Evolutionary conservation across 2,888 invertebrate species (phyloP), one percentile per base, ranked within the genome.

Genomic region (Ochropleura leucogaster): DNA sequence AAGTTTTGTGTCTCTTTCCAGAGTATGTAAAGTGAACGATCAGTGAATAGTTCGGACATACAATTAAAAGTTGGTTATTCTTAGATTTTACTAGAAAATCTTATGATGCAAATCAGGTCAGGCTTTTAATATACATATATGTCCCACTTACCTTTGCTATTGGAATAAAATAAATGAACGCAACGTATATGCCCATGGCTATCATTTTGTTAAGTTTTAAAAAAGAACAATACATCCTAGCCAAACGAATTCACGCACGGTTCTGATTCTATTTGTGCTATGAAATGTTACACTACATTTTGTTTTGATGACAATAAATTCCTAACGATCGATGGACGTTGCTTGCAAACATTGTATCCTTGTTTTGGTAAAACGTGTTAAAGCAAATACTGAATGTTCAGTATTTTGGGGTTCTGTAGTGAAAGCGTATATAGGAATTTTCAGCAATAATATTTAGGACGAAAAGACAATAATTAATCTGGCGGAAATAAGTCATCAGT

Each of bases 271-370:
- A 71, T 65, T 71, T 42, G 67, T 16, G 53, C 59, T 68, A 57
- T 60, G 51, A 74, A 64, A 70, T 71, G 30, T 59, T 57, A 20
- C 7, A 44, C n/a, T 7, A 57, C 71, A 57, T 57, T 55, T 46
- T 82, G 74, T 85, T 84, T 72, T 84, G 70, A 73, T 64, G 46
- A 79, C 83, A 83, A 69, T 63, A 77, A 64, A 84, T 85, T 83
- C 79, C 74, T 57, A 55, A 6, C 55, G 10, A 64, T 7, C n/a
- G 7, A 67, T 63, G 64, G 69, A 70, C 59, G 10, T 79, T 74
- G 71, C 67, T 82, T 70, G 57, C 53, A 73, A 82, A 78, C 63
- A 81, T 1, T 42, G 44, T 20, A 64, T 55, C 40, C 5, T 42
- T 60, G 81, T 79, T 76, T 76, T 62, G 51, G 16, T 62, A 18